A percentile compares a stretch with the other conserved stretches of the same genome.
Conservation (phyloP, 2,113 vertebrate species). For the Columba livia region DNA sequence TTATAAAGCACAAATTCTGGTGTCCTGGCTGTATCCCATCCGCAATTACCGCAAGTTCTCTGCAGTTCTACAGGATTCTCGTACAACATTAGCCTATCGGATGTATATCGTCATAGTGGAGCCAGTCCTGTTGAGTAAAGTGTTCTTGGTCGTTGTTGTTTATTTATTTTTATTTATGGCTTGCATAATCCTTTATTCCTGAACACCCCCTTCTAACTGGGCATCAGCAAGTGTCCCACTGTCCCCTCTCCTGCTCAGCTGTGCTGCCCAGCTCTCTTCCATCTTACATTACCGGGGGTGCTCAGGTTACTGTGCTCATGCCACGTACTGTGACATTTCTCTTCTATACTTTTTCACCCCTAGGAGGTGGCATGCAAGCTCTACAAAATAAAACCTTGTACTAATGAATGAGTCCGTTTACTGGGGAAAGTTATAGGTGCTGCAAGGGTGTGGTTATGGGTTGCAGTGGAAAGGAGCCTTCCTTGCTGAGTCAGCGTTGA, state of each 20-base stretch:
- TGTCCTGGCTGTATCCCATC: not conserved
- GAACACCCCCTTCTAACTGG: not conserved
- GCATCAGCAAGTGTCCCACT: not conserved
- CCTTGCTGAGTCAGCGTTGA: not conserved
- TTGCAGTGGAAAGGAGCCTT: not conserved
- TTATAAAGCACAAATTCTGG: not conserved
- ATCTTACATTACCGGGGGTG: not conserved
- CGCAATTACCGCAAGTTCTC: not conserved
- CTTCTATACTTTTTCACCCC: not conserved
- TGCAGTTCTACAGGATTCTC: too few relatives aligned
- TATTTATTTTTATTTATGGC: not conserved
- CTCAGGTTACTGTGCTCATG: not conserved
- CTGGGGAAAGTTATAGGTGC: not conserved
- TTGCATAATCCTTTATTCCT: not conserved
- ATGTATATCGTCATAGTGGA: not conserved
- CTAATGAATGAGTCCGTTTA: not conserved
- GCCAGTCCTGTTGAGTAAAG: too few relatives aligned
- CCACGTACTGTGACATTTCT: not conserved
- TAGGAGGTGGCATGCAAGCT: not conserved
- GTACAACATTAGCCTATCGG: too few relatives aligned
- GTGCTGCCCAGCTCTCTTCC: not conserved
- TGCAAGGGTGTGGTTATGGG: not conserved
- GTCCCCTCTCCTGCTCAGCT: not conserved
- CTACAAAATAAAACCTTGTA: not conserved
- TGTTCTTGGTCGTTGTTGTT: not conserved